These are phyloP conservation scores for Scaptomyza pallida DNA, from an alignment of 1,140 invertebrate genomes.

Conservation along the genomic window DNA sequence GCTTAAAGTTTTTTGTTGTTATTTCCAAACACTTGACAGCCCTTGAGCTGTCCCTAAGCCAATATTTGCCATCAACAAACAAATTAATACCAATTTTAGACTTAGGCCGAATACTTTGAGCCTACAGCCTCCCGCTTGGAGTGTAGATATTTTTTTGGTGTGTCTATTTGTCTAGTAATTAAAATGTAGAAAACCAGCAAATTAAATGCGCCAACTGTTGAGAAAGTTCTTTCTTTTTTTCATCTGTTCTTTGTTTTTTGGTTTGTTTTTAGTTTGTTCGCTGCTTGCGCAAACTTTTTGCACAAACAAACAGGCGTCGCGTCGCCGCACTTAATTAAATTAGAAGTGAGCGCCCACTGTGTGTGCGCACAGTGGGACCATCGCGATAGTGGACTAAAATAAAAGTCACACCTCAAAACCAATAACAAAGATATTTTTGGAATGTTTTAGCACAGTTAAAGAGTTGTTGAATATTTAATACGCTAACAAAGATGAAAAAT, in stretches of 20 bases:
- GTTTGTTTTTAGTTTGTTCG: too few species aligned
- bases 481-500: not conserved
- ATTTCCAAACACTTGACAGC: not conserved
- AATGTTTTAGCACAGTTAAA: not conserved
- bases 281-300: conserved; percentile 45
- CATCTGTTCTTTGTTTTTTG: conserved; percentile 28
- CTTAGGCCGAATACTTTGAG: conserved; percentile 29
- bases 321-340: conserved; percentile 80
- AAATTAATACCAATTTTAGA: conserved; percentile 61
- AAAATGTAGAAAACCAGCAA: conserved; percentile 81
- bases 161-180: conserved; percentile 77
- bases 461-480: not conserved
- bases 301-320: conserved; percentile 67
- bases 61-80: conserved; percentile 65
- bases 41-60: not conserved
- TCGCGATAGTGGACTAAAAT: conserved; percentile 46
- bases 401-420: conserved; percentile 56
- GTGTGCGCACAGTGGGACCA: conserved; percentile 48
- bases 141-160: conserved; percentile 42
- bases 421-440: conserved; percentile 5
- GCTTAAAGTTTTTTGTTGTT: not conserved
- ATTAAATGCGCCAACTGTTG: conserved; percentile 76
- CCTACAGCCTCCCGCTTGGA: not conserved
- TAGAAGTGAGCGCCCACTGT: conserved; percentile 55
- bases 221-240: conserved; percentile 46